phyloP scores from a whole-genome alignment of 2,888 invertebrate species.

The Eupithecia tripunctaria region DNA sequence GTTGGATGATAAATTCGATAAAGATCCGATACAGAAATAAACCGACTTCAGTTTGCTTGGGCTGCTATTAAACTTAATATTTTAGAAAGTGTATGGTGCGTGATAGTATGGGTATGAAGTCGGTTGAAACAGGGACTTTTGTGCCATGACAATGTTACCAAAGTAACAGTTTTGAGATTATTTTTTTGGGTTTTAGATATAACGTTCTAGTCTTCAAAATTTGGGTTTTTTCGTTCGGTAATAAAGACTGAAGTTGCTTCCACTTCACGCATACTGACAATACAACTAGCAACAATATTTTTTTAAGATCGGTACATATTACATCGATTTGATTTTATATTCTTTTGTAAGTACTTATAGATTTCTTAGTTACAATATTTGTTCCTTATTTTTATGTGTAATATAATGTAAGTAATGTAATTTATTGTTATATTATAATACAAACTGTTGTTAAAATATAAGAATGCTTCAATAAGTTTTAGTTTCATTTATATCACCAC shows the following conservation, averaged over 20 bases:
- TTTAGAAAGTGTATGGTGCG: slow-evolving; percentile 18
- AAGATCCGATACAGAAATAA: slow-evolving; percentile 22
- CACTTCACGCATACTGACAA: slow-evolving; percentile 43
- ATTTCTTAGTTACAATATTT: slow-evolving; percentile 52
- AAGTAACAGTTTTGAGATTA: slow-evolving; percentile 76
- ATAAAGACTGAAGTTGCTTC: slow-evolving; percentile 64
- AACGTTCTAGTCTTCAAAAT: slow-evolving; percentile 69
- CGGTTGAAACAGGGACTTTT: slow-evolving; percentile 30
- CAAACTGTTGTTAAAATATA: slow-evolving; percentile 76
- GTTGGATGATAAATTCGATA: not conserved
- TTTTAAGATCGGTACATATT: not conserved
- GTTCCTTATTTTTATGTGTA: slow-evolving; percentile 73
- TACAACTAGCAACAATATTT: slow-evolving; percentile 31
- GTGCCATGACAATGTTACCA: slow-evolving; percentile 82
- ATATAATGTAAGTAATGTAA: slow-evolving; percentile 57
- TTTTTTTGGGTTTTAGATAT: slow-evolving; percentile 50
- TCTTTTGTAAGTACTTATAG: slow-evolving; percentile 24
- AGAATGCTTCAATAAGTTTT: slow-evolving; percentile 59
- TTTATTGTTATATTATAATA: slow-evolving; percentile 77
- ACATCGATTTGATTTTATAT: not conserved
- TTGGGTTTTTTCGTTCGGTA: slow-evolving; percentile 49
- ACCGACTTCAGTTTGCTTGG: slow-evolving; percentile 29
- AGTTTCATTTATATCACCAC: not conserved
- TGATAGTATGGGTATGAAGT: slow-evolving; percentile 29
- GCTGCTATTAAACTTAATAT: slow-evolving; percentile 15